These are phyloP conservation scores for Sorex araneus DNA, from an alignment of 2,113 vertebrate genomes.

Conservation along the genomic window DNA sequence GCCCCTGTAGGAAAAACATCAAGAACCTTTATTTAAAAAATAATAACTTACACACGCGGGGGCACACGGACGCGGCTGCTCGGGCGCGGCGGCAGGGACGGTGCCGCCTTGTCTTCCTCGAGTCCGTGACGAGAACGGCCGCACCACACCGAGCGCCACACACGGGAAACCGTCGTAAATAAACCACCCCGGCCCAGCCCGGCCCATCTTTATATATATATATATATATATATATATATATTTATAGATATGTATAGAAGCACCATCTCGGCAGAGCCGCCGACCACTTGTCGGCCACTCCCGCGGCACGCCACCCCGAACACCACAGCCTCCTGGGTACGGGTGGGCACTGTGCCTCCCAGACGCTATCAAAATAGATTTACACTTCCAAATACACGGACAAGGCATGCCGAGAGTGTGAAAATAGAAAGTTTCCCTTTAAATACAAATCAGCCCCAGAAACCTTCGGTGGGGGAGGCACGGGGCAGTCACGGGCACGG, in stretches of 20 bases:
- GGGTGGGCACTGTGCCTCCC: conserved; percentile 81
- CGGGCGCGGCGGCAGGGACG: too few relatives aligned
- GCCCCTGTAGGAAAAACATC: conserved; percentile 50
- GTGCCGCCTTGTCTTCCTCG: too few relatives aligned
- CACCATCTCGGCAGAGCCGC: conserved; percentile 75
- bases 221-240: neutral
- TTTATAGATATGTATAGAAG: conserved; percentile 2
- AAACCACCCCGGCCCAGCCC: conserved; percentile 73
- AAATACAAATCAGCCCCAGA: conserved; percentile 86
- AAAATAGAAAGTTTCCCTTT: conserved; percentile 89
- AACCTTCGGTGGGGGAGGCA: conserved; percentile 71
- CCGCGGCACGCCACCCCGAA: conserved; percentile 75
- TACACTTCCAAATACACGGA: conserved; percentile 85
- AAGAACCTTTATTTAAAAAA: conserved; percentile 88
- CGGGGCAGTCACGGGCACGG: conserved; percentile 69
- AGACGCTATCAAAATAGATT: conserved; percentile 88
- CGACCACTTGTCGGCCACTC: conserved; percentile 70
- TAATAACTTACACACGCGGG: conserved; percentile 89
- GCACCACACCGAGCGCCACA: conserved; percentile 36
- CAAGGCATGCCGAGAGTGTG: conserved; percentile 85
- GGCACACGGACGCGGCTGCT: conserved; percentile 46
- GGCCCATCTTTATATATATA: conserved; percentile 70
- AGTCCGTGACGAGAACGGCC: too few relatives aligned
- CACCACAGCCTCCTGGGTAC: conserved; percentile 80
- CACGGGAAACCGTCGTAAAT: conserved; percentile 77